Percentiles rank a stretch among this genome's conserved stretches.
phyloP scores from a whole-genome alignment of 2,888 invertebrate species.

The Amphipyra tragopoginis region DNA sequence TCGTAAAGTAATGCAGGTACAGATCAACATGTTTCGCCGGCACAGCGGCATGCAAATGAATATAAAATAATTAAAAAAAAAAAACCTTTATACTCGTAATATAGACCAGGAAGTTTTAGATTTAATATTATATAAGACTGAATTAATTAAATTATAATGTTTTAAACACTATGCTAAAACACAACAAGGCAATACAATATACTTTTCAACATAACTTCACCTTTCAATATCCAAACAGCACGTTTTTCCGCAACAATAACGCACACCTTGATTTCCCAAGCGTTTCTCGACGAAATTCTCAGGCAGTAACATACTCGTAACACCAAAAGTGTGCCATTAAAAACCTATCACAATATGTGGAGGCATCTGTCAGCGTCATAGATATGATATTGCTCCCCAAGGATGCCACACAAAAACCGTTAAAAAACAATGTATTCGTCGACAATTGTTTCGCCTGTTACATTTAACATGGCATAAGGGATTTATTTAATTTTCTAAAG shows the following conservation, averaged over 20 bases:
- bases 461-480: no score
- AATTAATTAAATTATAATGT: no score
- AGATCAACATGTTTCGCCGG: no score
- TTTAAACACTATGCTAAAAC: no score
- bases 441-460: conserved; percentile 8
- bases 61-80: no score
- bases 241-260: conserved; percentile 5
- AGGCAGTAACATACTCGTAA: conserved; percentile 8
- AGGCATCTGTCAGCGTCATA: conserved; percentile 58
- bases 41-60: no score
- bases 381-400: conserved; percentile 45
- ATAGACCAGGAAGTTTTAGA: no score
- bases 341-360: conserved; percentile 36
- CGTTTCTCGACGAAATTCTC: conserved; percentile 27
- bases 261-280: conserved; percentile 44
- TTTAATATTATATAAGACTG: no score
- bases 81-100: no score
- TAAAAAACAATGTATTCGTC: conserved; percentile 2
- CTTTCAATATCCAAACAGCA: conserved; percentile 10
- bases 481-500: no score
- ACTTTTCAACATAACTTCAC: neutral
- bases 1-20: no score
- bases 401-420: conserved; percentile 30
- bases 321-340: conserved; percentile 48
- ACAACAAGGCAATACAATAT: no score